Conservation (phyloP, 2,113 vertebrate species). For the Pituophis catenifer region DNA sequence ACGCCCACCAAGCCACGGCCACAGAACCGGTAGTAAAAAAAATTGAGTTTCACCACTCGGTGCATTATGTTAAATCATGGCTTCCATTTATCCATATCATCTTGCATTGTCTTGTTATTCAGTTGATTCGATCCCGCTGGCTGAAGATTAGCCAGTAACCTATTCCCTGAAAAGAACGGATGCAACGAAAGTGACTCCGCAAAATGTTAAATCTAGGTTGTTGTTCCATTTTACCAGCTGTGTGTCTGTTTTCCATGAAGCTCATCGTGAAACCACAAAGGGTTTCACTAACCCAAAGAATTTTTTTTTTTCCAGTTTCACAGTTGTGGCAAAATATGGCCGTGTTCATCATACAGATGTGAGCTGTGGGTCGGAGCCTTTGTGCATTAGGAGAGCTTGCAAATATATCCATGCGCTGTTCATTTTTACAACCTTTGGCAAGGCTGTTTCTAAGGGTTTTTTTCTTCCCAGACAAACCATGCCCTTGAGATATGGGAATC, state of each 20-base stretch:
- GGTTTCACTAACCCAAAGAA: neutral
- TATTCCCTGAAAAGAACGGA: constrained; percentile 51
- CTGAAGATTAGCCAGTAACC: constrained; percentile 55
- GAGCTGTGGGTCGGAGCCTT: constrained; percentile 2
- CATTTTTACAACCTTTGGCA: neutral
- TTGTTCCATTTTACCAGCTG: constrained; percentile 57
- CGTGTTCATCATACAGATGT: constrained; percentile 33
- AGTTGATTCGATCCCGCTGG: neutral
- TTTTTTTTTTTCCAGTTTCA: neutral
- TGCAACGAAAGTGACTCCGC: constrained; percentile 4
- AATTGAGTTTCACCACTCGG: no score
- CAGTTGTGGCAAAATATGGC: neutral
- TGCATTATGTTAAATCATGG: neutral
- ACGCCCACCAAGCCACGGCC: no score
- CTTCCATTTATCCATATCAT: neutral
- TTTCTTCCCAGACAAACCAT: neutral
- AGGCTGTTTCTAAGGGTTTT: neutral
- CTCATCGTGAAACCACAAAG: constrained; percentile 31
- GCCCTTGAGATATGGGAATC: rapidly evolving
- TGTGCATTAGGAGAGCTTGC: rapidly evolving
- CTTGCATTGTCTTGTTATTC: neutral
- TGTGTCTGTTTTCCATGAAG: constrained; percentile 34
- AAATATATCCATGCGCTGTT: rapidly evolving
- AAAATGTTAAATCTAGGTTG: constrained; percentile 53
- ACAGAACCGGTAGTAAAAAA: no score